These are phyloP conservation scores for Chaetoderma sp. DNA, from an alignment of 2,888 invertebrate species.

Conservation along the genomic window DNA sequence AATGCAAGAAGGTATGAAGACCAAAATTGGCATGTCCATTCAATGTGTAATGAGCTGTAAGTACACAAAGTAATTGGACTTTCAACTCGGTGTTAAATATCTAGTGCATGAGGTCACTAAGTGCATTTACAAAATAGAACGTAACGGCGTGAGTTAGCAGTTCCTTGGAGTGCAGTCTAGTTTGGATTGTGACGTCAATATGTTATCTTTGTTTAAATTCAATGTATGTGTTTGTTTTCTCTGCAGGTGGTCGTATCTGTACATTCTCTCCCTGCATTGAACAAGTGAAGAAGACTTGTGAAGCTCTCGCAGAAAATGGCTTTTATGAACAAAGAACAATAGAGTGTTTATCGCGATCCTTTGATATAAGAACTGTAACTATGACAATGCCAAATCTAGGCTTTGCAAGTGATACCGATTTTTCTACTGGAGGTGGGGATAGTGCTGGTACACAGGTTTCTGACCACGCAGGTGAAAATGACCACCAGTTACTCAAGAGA, in stretches of 20 bases:
- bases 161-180: too few species aligned
- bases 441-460: neutral
- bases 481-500: neutral
- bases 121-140: too few species aligned
- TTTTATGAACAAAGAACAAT: constrained; percentile 88
- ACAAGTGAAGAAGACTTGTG: constrained; percentile 93
- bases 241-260: constrained; percentile 89
- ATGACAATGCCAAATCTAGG: constrained; percentile 51
- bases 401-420: constrained; percentile 83
- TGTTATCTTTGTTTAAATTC: too few species aligned
- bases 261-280: constrained; percentile 99
- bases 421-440: constrained; percentile 81
- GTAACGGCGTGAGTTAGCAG: too few species aligned
- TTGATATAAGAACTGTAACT: constrained; percentile 57
- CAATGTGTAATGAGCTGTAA: too few species aligned
- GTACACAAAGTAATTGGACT: too few species aligned
- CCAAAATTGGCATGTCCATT: too few species aligned
- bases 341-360: constrained; percentile 76
- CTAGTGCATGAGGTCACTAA: too few species aligned
- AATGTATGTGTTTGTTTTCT: too few species aligned
- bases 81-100: too few species aligned
- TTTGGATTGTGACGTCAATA: too few species aligned
- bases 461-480: constrained; percentile 11
- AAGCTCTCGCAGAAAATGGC: constrained; percentile 78
- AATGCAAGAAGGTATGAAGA: too few species aligned